Conservation (phyloP, 1,140 invertebrate genomes). For the Eubasilissa regina region DNA sequence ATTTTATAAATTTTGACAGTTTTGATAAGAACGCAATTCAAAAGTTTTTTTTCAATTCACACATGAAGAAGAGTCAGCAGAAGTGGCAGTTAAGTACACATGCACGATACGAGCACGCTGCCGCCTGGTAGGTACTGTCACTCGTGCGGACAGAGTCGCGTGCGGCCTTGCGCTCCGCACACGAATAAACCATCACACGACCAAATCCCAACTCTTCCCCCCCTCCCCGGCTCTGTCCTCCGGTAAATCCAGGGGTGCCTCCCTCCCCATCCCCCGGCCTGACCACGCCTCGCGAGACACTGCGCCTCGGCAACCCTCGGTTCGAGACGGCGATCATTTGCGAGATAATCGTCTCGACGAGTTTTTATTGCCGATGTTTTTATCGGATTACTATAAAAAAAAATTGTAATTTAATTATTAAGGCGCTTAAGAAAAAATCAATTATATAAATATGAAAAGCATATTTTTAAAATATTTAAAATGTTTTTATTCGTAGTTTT, state of each 20-base stretch:
- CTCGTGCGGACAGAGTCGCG: constrained; percentile 30
- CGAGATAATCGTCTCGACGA: neutral
- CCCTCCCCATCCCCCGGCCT: constrained; percentile 1
- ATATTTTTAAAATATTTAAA: too few species aligned
- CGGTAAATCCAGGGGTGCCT: neutral
- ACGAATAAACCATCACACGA: constrained; percentile 50
- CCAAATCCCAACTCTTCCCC: constrained; percentile 2
- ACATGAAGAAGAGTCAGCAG: too few species aligned
- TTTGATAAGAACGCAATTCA: too few species aligned
- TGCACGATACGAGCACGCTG: too few species aligned
- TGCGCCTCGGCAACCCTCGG: neutral
- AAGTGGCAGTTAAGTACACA: too few species aligned
- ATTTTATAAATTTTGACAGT: too few species aligned
- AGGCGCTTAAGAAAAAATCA: too few species aligned
- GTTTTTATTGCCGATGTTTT: neutral
- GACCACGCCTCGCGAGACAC: constrained; percentile 1
- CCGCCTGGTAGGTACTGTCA: neutral
- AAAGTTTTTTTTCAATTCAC: too few species aligned
- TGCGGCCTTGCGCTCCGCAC: constrained; percentile 46
- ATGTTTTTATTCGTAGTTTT: too few species aligned
- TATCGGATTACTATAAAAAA: too few species aligned
- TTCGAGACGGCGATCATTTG: neutral
- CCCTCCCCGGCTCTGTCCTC: neutral
- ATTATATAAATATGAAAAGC: too few species aligned
- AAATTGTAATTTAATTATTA: too few species aligned